Evolutionary conservation across 2,113 vertebrate genomes (phyloP), one percentile per base, ranked within the genome.

Genomic region (Bothrops jararaca): DNA sequence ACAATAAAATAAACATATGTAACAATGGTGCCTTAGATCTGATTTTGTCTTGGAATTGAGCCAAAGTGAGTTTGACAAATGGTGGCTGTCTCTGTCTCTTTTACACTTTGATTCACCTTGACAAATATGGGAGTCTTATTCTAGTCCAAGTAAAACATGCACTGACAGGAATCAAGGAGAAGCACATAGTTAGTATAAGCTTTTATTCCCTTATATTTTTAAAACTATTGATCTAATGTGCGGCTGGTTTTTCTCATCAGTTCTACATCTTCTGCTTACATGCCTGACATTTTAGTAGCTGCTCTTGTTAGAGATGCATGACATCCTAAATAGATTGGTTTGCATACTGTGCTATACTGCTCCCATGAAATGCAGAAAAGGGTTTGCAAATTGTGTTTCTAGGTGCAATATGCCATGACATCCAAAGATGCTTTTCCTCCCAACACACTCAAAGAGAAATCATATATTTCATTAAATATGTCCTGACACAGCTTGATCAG

Each of bases 381-480:
- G 53, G n/a, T 18, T 89, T 92, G 69, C 93, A 93, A 54, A 57
- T 56, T 13, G 60, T 58, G 64, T 58, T 6, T 93, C 88, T 95
- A 94, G 85, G 88, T 93, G 20, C 58, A 57, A 23, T 85, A 94
- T 74, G 26, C 12, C 92, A 42, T 90, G 74, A 85, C 26, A 92
- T 93, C 90, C 64, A 95, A 95, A 89, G 1, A 58, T 12, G 91
- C 94, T 26, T 53, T 34, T 39, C 22, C 24, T 23, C 22, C 4
- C 86, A 29, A 69, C 15, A 26, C 23, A 89, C 39, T 88, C 50
- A 80, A 87, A 42, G n/a, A 3, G 74, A 94, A 92, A 48, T 20
- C 34, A 52, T 85, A 74, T 20, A 34, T 89, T 94, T 58, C 91
- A 91, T 11, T 95, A 94, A 95, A 95, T 74, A 94, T 50, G 60